phyloP scores from a whole-genome alignment of 1,140 invertebrate species.

The Sipha flava region DNA sequence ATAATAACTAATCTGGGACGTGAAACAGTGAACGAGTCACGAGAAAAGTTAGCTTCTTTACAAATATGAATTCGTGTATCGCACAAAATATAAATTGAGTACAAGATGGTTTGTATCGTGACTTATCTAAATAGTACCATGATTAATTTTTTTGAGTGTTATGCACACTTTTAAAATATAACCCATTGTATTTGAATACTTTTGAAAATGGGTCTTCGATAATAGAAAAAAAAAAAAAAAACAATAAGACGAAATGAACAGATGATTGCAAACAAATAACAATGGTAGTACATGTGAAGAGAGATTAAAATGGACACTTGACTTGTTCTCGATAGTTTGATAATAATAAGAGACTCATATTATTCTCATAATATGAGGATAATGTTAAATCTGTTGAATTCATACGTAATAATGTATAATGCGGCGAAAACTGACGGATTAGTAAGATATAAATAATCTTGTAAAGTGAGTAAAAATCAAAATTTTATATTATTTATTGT shows the following conservation, averaged over 20 bases:
- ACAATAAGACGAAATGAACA: background rate
- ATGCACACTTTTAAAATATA: background rate
- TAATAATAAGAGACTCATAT: too few relatives aligned
- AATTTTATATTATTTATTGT: too few relatives aligned
- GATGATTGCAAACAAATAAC: background rate
- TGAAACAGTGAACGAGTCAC: background rate
- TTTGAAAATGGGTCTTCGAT: background rate
- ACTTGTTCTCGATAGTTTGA: background rate
- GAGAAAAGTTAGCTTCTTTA: background rate
- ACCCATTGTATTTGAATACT: background rate
- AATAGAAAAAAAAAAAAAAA: background rate
- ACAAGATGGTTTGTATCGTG: background rate
- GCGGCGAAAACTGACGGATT: too few relatives aligned
- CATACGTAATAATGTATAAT: too few relatives aligned
- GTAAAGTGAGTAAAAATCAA: too few relatives aligned
- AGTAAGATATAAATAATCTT: too few relatives aligned
- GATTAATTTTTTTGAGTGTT: background rate
- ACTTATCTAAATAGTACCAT: background rate
- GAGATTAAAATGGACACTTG: background rate
- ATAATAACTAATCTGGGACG: constrained; percentile 5
- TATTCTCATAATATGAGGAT: background rate
- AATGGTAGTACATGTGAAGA: background rate
- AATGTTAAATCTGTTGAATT: background rate
- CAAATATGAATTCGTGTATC: background rate
- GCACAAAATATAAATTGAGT: background rate